Percentiles rank a stretch among this genome's conserved stretches.
phyloP scores from a whole-genome alignment of 64 coral and sea anemone species.

The Astreopora myriophthalma region DNA sequence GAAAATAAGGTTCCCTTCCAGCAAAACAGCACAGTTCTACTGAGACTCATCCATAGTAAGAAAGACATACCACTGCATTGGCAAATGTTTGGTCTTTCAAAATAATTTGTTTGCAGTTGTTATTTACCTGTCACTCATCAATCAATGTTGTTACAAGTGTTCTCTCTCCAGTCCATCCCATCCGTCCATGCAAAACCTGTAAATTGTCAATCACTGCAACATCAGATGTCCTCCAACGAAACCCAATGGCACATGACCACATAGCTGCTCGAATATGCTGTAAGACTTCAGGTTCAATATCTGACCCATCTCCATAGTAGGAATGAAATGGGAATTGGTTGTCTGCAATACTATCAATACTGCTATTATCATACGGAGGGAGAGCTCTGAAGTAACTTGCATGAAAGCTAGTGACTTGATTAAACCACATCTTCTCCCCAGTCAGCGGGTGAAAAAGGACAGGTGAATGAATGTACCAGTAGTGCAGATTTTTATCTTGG shows the following conservation, averaged over 20 bases:
- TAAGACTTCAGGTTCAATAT: conserved; percentile 9
- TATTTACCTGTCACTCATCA: neutral
- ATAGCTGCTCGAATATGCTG: conserved; percentile 27
- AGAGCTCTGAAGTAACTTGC: neutral
- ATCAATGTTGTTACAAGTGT: conserved; percentile 11
- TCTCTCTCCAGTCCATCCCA: conserved; percentile 48
- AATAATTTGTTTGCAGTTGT: no score
- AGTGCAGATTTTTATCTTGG: neutral
- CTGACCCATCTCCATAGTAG: conserved; percentile 37
- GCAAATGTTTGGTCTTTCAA: no score
- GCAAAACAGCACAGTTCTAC: no score
- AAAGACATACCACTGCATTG: no score
- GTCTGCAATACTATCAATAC: neutral
- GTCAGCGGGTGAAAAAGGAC: neutral
- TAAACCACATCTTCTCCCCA: conserved; percentile 55
- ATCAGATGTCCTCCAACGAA: conserved; percentile 18
- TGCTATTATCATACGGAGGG: neutral
- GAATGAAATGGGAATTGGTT: conserved; percentile 22
- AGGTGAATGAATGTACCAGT: conserved; percentile 3
- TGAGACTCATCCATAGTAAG: no score
- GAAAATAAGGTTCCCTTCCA: no score
- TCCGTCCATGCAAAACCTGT: conserved; percentile 44
- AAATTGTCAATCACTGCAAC: conserved; percentile 17
- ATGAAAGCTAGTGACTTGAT: neutral
- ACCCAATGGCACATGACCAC: conserved; percentile 29